Base-by-base conservation (phyloP, 2,797 vertebrate species). In the Sternarchorhynchus goeldii region DNA sequence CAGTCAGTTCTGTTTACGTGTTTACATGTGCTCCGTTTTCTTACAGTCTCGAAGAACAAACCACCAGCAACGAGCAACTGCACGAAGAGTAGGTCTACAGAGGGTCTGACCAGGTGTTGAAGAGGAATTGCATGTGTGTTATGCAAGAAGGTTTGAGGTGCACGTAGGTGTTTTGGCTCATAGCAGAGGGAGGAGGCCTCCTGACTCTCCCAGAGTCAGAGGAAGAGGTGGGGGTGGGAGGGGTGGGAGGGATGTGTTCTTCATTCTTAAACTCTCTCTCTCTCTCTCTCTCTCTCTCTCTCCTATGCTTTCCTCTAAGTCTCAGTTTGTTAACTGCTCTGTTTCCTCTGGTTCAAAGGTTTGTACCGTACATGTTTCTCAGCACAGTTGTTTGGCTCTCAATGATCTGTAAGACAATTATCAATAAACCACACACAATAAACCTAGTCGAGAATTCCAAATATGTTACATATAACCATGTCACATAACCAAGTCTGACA, bases 361-460 rank as follows among this genome's bases (percentile, higher is more conserved):
- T 80, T 84, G 66, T 71, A 18, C 77, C 31, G 69, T 75, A 82
- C 75, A 84, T 84, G 80, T 39, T 82, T 82, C 56, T 20, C 66
- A 77, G 70, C 83, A 67, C 31, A 59, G 18, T 57, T 78, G n/a
- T 56, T 59, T 21, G 50, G 56, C 65, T 74, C 60, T 64, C 41
- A 55, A 3, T 69, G 72, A 75, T 60, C 39, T 57, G 34, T 60
- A 36, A 67, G 74, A 66, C 50, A 21, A 18, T 53, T 14, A 65
- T 79, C 58, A 83, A 69, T 60, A 73, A 60, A 71, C 74, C n/a
- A 62, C 39, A 53, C 18, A 53, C 59, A 25, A 76, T 18, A 39
- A 7, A 76, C 21, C 41, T 2, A 41, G 16, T 16, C 60, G 6
- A 41, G 39, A 7, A 41, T 41, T 6, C 4, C 6, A 41, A 41